Evolutionary conservation across 1,140 invertebrate genomes (phyloP).

Genomic region (Dinoponera quadriceps): DNA sequence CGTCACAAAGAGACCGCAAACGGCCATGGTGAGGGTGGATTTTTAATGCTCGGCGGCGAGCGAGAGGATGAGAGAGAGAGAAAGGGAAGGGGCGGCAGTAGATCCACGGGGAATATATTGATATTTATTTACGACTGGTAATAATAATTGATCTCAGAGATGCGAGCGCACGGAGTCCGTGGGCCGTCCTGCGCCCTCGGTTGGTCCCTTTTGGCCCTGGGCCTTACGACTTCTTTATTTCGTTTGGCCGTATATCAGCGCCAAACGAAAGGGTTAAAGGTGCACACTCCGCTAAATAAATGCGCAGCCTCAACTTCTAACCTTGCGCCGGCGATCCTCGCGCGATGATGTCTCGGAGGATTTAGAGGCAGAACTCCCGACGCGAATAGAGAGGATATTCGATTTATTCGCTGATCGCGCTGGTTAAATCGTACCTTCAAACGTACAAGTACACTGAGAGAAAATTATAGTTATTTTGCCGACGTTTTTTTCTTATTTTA

Average conservation of each 20-base stretch:
- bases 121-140: constrained; percentile 79
- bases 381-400: background rate
- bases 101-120: constrained; percentile 70
- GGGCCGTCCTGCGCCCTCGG: background rate
- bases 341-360: background rate
- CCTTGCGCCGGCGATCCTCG: background rate
- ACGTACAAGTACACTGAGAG: background rate
- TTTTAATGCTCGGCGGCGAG: constrained; percentile 66
- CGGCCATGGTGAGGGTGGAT: constrained; percentile 66
- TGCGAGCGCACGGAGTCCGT: constrained; percentile 64
- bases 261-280: constrained; percentile 74
- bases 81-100: constrained; percentile 28
- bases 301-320: constrained; percentile 62
- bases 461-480: background rate
- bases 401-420: constrained; percentile 16
- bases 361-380: background rate
- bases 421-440: background rate
- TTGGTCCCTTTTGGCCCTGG: constrained; percentile 61
- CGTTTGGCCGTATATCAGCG: constrained; percentile 73
- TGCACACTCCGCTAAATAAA: constrained; percentile 73
- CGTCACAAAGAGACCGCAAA: constrained; percentile 77
- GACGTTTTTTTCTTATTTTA: too few species aligned
- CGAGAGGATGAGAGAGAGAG: background rate
- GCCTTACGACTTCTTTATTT: constrained; percentile 78
- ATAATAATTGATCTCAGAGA: constrained; percentile 77